A percentile compares a stretch with the other conserved stretches of the same genome.
Conservation (phyloP, 2,888 invertebrate genomes). For the Ectemnius continuus region DNA sequence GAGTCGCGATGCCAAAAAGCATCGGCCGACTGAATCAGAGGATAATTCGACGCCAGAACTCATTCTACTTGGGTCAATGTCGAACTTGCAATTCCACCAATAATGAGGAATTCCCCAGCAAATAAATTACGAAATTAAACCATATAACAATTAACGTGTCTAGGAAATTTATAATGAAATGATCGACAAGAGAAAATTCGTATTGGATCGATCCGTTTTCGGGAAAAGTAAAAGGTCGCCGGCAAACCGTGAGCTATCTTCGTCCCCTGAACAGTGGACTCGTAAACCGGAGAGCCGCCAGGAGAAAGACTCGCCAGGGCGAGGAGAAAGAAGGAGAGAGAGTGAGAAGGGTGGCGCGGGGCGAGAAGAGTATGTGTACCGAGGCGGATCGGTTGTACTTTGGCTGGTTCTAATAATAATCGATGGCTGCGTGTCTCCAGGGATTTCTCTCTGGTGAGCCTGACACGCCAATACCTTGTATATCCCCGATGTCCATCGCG, state of each 20-base stretch:
- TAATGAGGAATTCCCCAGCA: too few species aligned
- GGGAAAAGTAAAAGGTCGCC: neutral
- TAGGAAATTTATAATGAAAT: too few species aligned
- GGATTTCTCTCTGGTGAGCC: slow-evolving; percentile 44
- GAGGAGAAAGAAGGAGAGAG: neutral
- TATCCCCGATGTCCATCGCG: slow-evolving; percentile 12
- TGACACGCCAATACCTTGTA: slow-evolving; percentile 36
- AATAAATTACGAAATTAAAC: too few species aligned
- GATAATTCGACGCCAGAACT: too few species aligned
- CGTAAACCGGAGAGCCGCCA: slow-evolving; percentile 7
- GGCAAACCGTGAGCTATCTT: slow-evolving; percentile 11
- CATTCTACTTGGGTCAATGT: too few species aligned
- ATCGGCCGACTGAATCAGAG: too few species aligned
- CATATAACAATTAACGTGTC: too few species aligned
- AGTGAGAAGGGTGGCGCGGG: neutral
- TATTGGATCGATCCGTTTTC: neutral
- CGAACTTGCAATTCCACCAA: too few species aligned
- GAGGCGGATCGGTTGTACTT: slow-evolving; percentile 54
- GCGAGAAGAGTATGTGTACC: neutral
- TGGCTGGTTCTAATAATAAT: slow-evolving; percentile 66
- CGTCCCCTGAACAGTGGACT: slow-evolving; percentile 9
- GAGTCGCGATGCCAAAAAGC: too few species aligned
- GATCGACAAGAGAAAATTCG: too few species aligned
- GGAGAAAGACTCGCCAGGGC: slow-evolving; percentile 15
- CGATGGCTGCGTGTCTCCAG: slow-evolving; percentile 59